A percentile compares a stretch with the other conserved stretches of the same genome.
phyloP scores from a whole-genome alignment of 2,113 vertebrate genomes.

The Colossoma macropomum region DNA sequence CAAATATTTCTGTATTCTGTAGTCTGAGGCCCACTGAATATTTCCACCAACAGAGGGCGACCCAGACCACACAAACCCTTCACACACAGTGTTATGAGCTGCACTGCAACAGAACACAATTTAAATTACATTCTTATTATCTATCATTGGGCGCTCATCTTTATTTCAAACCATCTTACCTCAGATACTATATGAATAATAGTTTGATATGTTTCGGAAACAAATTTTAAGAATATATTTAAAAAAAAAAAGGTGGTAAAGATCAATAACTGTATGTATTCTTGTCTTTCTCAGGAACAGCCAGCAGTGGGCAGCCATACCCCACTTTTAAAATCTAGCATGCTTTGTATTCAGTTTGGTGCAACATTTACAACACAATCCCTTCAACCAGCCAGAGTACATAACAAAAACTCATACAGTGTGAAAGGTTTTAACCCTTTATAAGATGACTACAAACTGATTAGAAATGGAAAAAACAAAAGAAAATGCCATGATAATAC shows the following conservation, averaged over 20 bases:
- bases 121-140: neutral
- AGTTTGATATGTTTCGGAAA: neutral
- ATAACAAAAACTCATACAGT: neutral
- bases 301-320: constrained; percentile 68
- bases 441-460: too few species aligned
- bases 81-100: neutral
- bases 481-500: too few species aligned
- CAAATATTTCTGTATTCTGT: too few species aligned
- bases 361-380: neutral
- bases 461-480: too few species aligned
- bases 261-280: too few species aligned
- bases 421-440: too few species aligned
- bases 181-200: too few species aligned
- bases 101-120: neutral
- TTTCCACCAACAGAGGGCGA: constrained; percentile 62
- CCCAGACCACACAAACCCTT: constrained; percentile 38
- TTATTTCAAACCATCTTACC: neutral
- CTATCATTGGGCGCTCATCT: neutral
- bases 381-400: neutral
- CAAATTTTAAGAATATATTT: neutral
- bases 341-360: neutral
- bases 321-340: constrained; percentile 37
- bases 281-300: neutral
- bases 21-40: neutral
- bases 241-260: too few species aligned